These are phyloP conservation scores for Acrocyrtus sp. DNA, from an alignment of 2,888 invertebrate genomes.

Conservation along the genomic window DNA sequence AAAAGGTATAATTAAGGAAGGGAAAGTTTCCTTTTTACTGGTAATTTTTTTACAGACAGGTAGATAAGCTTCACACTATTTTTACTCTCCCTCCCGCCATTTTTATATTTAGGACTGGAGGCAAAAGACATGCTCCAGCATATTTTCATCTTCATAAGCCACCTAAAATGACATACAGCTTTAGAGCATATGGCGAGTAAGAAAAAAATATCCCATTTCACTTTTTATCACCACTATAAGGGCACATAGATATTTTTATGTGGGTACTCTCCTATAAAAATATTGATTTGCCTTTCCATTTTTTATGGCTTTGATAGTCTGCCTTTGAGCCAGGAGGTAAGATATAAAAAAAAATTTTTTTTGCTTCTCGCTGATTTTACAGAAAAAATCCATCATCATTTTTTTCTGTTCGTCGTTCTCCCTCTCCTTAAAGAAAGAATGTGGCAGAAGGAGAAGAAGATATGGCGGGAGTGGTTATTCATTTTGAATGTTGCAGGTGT, in stretches of 20 bases:
- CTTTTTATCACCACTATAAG: conserved; percentile 24
- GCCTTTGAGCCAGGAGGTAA: conserved; percentile 28
- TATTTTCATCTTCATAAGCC: too few relatives aligned
- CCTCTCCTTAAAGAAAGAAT: background rate
- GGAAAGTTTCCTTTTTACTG: too few relatives aligned
- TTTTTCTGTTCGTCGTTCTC: conserved; percentile 2
- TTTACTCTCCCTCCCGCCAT: too few relatives aligned
- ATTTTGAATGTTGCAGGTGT: conserved; percentile 43
- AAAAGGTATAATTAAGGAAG: too few relatives aligned
- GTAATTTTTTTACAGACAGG: too few relatives aligned
- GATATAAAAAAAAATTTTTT: conserved; percentile 18
- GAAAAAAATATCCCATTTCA: conserved; percentile 47
- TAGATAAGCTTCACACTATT: too few relatives aligned
- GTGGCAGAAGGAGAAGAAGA: conserved; percentile 11
- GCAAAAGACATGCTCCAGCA: too few relatives aligned
- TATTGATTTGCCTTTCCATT: conserved; percentile 51
- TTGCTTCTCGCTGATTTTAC: conserved; percentile 45
- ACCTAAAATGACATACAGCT: conserved; percentile 42
- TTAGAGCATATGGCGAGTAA: conserved; percentile 42
- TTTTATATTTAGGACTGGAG: too few relatives aligned
- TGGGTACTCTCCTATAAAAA: background rate
- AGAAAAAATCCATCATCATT: conserved; percentile 39
- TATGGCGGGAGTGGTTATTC: too few relatives aligned
- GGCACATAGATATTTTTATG: too few relatives aligned
- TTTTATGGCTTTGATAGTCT: conserved; percentile 37